Base-by-base conservation (phyloP, 2,113 vertebrate genomes). In the Spea bombifrons region DNA sequence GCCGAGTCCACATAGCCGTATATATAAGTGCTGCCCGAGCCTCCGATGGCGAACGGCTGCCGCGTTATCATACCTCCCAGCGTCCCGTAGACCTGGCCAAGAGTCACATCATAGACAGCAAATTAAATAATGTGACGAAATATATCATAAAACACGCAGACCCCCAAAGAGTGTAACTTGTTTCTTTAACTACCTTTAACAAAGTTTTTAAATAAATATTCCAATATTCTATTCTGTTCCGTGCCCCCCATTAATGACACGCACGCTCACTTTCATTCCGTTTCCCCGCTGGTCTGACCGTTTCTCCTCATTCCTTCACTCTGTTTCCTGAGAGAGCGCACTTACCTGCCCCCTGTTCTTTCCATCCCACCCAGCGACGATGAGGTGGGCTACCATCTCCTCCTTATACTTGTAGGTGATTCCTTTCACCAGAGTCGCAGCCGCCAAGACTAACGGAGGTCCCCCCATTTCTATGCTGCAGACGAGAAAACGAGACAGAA, bases 351-450 rank as follows among this genome's bases (percentile, higher is more conserved):
- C 95, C 0, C 92, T 91, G 3, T 61, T 75, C 48, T 75, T 86
- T 46, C 76, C 84, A 88, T 96, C 95, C 94, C 95, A 96, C 15
- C 94, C 95, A 0, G 93, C 94, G 45, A 96, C 91, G 15, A 96
- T 92, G 6, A 96, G 93, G 73, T 95, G 93, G 0, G 94, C 94
- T 0, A 90, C 90, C 59, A 96, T 83, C 48, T 96, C 95, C 73
- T 96, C 95, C 70, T 92, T 94, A 63, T 96, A 93, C 61, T 94
- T 94, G 83, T 96, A 96, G 2, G 89, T 92, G 80, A 95, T 92
- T 73, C 93, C 94, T 68, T 74, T 94, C 71, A 95, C 92, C 73
- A 95, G 81, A 0, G 88, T 91, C 0, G 95, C 94, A 44, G 94
- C 94, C 4, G 95, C 92, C 17, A 90, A 72, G 12, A 96, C 94